Conservation (phyloP, 2,797 vertebrate species). For the Allobates femoralis region DNA sequence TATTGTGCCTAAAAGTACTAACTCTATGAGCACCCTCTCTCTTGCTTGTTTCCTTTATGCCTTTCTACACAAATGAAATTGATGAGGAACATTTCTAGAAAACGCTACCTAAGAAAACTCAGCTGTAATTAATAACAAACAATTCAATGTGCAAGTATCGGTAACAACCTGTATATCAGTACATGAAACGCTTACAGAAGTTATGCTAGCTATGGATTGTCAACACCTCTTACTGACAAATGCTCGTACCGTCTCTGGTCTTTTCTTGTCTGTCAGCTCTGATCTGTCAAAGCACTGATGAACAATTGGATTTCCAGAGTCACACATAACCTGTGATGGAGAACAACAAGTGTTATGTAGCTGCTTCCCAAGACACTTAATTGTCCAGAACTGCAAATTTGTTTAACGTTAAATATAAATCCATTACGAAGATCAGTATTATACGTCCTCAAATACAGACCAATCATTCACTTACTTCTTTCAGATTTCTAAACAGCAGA, state of each 20-base stretch:
- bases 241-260: slow-evolving; percentile 90
- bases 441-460: not conserved
- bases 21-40: too few species aligned
- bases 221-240: not conserved
- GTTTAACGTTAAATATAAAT: not conserved
- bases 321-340: slow-evolving; percentile 87
- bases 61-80: not conserved
- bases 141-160: not conserved
- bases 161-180: not conserved
- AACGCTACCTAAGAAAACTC: not conserved
- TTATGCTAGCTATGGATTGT: not conserved
- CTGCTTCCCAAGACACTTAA: not conserved
- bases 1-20: too few species aligned
- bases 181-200: not conserved
- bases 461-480: slow-evolving; percentile 84
- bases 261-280: slow-evolving; percentile 95
- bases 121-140: too few species aligned
- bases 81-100: not conserved
- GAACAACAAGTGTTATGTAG: not conserved
- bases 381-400: not conserved
- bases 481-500: slow-evolving; percentile 96
- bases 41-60: too few species aligned
- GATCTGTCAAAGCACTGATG: slow-evolving; percentile 90
- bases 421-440: not conserved
- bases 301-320: slow-evolving; percentile 93